Conservation (phyloP, 2,888 invertebrate genomes). For the Congeria kusceri region DNA sequence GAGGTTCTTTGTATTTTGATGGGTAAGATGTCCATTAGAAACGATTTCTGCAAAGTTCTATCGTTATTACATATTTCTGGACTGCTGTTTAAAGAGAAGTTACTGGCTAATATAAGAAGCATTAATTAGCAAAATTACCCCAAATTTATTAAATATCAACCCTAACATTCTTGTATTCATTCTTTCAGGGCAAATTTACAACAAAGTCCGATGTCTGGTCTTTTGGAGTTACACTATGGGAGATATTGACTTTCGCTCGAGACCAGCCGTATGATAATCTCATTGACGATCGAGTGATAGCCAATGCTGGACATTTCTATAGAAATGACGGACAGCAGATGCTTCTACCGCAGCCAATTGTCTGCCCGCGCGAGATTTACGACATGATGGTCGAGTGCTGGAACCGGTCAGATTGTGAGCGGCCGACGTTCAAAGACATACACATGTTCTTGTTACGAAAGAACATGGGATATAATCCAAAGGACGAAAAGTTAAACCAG, state of each 20-base stretch:
- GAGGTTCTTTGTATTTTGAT: too few relatives aligned
- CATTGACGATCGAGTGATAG: constrained; percentile 92
- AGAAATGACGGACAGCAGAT: constrained; percentile 89
- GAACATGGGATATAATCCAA: constrained; percentile 85
- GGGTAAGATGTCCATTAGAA: too few relatives aligned
- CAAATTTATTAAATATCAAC: not conserved
- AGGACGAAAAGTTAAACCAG: constrained; percentile 82
- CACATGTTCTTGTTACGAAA: constrained; percentile 91
- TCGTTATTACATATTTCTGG: too few relatives aligned
- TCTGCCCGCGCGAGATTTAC: constrained; percentile 94
- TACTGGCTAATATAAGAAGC: not conserved
- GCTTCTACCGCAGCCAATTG: constrained; percentile 90
- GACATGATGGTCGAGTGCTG: constrained; percentile 97
- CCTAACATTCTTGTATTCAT: not conserved
- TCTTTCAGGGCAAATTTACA: constrained; percentile 92
- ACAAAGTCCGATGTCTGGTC: constrained; percentile 96
- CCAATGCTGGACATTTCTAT: constrained; percentile 92
- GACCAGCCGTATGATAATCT: constrained; percentile 92
- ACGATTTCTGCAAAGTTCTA: too few relatives aligned
- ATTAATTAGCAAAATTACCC: not conserved
- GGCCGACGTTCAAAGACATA: constrained; percentile 95
- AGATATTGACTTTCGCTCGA: constrained; percentile 92
- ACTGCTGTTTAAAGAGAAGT: not conserved
- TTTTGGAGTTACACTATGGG: constrained; percentile 95
- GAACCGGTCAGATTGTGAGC: constrained; percentile 92